Base-by-base conservation (phyloP, 2,113 vertebrate genomes). In the Toxotes jaculatrix region DNA sequence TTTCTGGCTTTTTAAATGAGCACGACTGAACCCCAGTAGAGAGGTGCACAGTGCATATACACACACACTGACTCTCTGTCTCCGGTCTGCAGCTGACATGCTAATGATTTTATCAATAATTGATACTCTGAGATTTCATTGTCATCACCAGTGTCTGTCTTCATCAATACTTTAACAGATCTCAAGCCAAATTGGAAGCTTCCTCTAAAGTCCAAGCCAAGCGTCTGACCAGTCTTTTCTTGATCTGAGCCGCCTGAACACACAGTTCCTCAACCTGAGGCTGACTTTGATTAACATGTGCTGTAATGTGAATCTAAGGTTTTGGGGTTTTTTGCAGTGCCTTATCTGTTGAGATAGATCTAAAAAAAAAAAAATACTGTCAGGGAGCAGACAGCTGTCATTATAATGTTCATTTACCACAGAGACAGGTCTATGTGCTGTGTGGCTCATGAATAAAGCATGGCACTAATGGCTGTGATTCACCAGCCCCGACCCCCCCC, bases 51-150 rank as follows among this genome's bases (percentile, higher is more conserved):
- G n/a, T 55, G 27, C 27, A 40, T 7, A 21, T 1, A 27, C 60
- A 65, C 34, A 47, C 40, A 77, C 53, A 64, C 7, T 23, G 31
- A 42, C 53, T 4, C 5, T 7, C 66, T 53, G 59, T 49, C 59
- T 68, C 45, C 5, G 7, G 45, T 66, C 70, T 60, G 80, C 84
- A 87, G 84, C 86, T 84, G 83, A 83, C 79, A 83, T 40, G 74
- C 60, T 84, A 82, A 87, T 79, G 74, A 85, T 76, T 60, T 27
- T 53, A 87, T 91, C 82, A 85, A 93, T 92, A 82, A 88, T 90
- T 85, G 47, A 92, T 74, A 55, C 21, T 31, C 59, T 56, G 65
- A 83, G 84, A 81, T 86, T 74, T 88, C 43, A 78, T 62, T 80
- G 80, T 87, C 77, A 79, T 87, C 80, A 43, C 80, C 74, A 75